These are phyloP conservation scores for Cynaeus angustus DNA, from an alignment of 2,888 invertebrate genomes.

Conservation along the genomic window DNA sequence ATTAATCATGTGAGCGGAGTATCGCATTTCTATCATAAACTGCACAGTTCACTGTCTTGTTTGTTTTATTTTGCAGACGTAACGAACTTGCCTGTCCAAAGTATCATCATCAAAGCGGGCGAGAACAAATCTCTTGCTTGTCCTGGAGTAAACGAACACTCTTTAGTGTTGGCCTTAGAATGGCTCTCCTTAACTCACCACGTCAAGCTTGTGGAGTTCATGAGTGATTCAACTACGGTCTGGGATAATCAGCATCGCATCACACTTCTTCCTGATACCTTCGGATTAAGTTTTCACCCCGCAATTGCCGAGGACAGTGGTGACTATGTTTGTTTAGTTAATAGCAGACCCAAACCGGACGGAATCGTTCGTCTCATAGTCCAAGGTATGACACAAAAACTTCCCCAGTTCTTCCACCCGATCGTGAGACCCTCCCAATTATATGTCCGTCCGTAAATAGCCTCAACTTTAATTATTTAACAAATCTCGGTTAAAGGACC, in stretches of 20 bases:
- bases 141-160: slow-evolving; percentile 80
- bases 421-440: slow-evolving; percentile 28
- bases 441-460: slow-evolving; percentile 26
- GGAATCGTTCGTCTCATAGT: slow-evolving; percentile 79
- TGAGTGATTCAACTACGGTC: slow-evolving; percentile 73
- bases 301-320: slow-evolving; percentile 78
- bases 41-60: slow-evolving; percentile 47
- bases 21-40: slow-evolving; percentile 40
- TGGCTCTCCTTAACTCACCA: slow-evolving; percentile 74
- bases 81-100: slow-evolving; percentile 75
- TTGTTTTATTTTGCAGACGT: slow-evolving; percentile 74
- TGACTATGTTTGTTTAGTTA: slow-evolving; percentile 81
- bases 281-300: slow-evolving; percentile 78
- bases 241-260: slow-evolving; percentile 74
- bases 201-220: slow-evolving; percentile 73
- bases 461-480: slow-evolving; percentile 41
- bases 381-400: slow-evolving; percentile 75
- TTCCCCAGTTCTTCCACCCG: slow-evolving; percentile 16
- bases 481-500: slow-evolving; percentile 42
- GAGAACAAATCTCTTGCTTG: slow-evolving; percentile 79
- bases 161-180: slow-evolving; percentile 78
- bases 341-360: slow-evolving; percentile 80
- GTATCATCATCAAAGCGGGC: slow-evolving; percentile 77
- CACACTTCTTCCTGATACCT: slow-evolving; percentile 76
- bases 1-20: slow-evolving; percentile 40